These are phyloP conservation scores for Halocaridina rubra DNA, from an alignment of 2,888 invertebrate species.

Conservation along the genomic window DNA sequence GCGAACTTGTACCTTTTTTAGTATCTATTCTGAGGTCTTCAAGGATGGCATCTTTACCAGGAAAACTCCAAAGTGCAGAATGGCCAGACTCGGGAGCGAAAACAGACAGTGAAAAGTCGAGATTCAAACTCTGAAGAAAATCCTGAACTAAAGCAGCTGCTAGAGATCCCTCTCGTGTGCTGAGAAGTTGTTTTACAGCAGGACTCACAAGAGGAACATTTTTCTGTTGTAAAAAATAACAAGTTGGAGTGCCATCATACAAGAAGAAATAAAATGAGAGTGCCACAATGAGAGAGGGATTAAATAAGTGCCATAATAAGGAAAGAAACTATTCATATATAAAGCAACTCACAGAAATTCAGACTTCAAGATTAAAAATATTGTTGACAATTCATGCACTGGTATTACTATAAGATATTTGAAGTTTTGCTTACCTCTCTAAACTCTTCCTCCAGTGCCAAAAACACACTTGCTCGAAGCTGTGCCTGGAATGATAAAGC, in stretches of 20 bases:
- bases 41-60: conserved; percentile 15
- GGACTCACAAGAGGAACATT: conserved; percentile 49
- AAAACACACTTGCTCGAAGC: conserved; percentile 61
- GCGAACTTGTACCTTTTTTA: conserved; percentile 33
- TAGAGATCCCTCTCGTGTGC: conserved; percentile 33
- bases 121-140: conserved; percentile 56
- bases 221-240: conserved; percentile 31
- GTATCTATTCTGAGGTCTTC: neutral
- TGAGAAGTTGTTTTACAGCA: conserved; percentile 30
- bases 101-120: conserved; percentile 60
- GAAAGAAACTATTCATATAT: neutral
- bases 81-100: conserved; percentile 60
- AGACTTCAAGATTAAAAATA: neutral
- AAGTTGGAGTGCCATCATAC: neutral
- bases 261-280: neutral
- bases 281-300: neutral
- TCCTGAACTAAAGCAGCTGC: conserved; percentile 60
- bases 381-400: neutral
- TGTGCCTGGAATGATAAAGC: conserved; percentile 51
- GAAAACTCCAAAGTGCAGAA: conserved; percentile 24
- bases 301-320: neutral
- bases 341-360: too few species aligned
- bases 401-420: neutral
- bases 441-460: conserved; percentile 61
- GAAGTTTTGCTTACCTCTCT: conserved; percentile 47